A percentile compares a stretch with the other conserved stretches of the same genome.
Evolutionary conservation across 2,113 vertebrate species (phyloP).

Genomic region (Helogale parvula): DNA sequence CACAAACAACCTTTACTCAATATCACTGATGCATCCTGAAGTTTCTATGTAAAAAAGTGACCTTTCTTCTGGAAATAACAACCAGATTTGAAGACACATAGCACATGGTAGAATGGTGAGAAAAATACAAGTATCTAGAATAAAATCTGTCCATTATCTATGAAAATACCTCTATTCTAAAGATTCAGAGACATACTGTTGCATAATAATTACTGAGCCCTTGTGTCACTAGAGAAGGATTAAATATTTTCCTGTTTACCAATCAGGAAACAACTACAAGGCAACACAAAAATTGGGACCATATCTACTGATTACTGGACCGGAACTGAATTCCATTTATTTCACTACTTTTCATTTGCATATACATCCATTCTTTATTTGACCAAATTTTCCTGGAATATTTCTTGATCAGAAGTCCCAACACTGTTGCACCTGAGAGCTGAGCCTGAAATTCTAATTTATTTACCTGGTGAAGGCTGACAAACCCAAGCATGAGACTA

Average conservation of each 20-base stretch:
- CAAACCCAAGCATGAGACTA: background rate
- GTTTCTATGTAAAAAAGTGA: background rate
- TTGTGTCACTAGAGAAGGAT: background rate
- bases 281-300: background rate
- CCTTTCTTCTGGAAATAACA: conserved; percentile 55
- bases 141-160: conserved; percentile 62
- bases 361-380: background rate
- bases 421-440: background rate
- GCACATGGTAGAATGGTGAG: background rate
- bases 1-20: background rate
- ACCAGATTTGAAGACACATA: conserved; percentile 16
- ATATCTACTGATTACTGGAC: background rate
- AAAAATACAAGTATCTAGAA: conserved; percentile 32
- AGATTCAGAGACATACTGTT: background rate
- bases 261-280: background rate
- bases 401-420: background rate
- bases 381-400: background rate
- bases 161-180: conserved; percentile 54
- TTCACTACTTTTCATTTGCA: background rate
- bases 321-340: background rate
- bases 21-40: background rate
- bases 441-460: background rate
- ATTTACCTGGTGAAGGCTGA: background rate
- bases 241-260: background rate
- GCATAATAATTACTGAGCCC: background rate